phyloP scores from a whole-genome alignment of 2,888 invertebrate species.

The Timema podura region DNA sequence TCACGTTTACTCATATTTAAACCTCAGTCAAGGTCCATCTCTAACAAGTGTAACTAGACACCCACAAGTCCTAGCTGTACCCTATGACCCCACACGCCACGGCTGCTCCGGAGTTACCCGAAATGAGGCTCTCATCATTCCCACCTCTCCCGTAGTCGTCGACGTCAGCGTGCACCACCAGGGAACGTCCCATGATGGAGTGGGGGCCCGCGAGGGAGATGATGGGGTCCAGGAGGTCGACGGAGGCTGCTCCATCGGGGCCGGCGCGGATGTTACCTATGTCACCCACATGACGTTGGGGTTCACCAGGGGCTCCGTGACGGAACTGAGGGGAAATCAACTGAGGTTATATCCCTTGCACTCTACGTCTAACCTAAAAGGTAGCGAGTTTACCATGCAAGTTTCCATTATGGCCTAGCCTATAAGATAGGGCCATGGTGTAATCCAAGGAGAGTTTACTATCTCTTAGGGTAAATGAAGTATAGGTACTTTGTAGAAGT shows the following conservation, averaged over 20 bases:
- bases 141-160: conserved; percentile 50
- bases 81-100: conserved; percentile 53
- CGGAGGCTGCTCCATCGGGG: conserved; percentile 32
- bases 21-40: too few relatives aligned
- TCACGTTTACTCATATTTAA: too few relatives aligned
- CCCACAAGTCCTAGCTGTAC: background rate
- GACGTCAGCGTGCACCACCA: conserved; percentile 48
- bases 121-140: conserved; percentile 44
- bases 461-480: too few relatives aligned
- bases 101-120: conserved; percentile 50
- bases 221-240: conserved; percentile 34
- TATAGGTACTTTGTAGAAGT: too few relatives aligned
- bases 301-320: conserved; percentile 35
- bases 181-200: conserved; percentile 46
- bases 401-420: too few relatives aligned
- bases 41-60: too few relatives aligned
- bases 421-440: too few relatives aligned
- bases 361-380: too few relatives aligned
- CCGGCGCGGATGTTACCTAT: conserved; percentile 38
- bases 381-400: too few relatives aligned
- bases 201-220: conserved; percentile 47
- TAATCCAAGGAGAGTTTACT: too few relatives aligned
- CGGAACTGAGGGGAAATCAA: conserved; percentile 8
- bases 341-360: too few relatives aligned
- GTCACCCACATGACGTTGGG: conserved; percentile 37